phyloP scores from a whole-genome alignment of 2,113 vertebrate species.

The Ammodytes marinus region DNA sequence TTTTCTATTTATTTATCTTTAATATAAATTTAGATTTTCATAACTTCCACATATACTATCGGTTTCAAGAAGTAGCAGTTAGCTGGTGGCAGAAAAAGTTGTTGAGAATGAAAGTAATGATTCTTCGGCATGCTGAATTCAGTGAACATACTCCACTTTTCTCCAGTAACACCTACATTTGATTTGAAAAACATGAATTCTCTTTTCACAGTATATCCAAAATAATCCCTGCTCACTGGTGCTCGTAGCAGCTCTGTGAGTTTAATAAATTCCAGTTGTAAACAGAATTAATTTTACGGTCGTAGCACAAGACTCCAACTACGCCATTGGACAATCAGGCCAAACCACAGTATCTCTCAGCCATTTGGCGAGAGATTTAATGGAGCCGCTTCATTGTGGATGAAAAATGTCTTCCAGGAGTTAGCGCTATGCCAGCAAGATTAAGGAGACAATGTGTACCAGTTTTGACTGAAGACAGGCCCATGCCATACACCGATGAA shows the following conservation, averaged over 20 bases:
- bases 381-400: not conserved
- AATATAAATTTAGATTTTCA: not conserved
- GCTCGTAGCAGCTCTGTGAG: constrained; percentile 2
- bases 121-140: not conserved
- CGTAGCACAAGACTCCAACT: not conserved
- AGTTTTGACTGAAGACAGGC: constrained; percentile 38
- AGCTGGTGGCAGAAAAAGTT: not conserved
- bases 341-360: not conserved
- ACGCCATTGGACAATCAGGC: not conserved
- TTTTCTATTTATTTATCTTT: not conserved
- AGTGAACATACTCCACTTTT: constrained; percentile 9
- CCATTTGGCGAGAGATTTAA: constrained; percentile 34
- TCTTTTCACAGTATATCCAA: not conserved
- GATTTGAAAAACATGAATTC: not conserved
- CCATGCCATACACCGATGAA: constrained; percentile 57
- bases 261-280: constrained; percentile 35
- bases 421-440: constrained; percentile 32
- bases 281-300: constrained; percentile 3
- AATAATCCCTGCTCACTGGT: constrained; percentile 4
- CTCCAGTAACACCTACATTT: constrained; percentile 9
- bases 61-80: not conserved
- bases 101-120: not conserved
- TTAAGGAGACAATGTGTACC: constrained; percentile 27
- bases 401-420: constrained; percentile 21
- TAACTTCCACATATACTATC: not conserved